Base-by-base conservation (phyloP, 2,797 vertebrate genomes). In the Mus spretus region DNA sequence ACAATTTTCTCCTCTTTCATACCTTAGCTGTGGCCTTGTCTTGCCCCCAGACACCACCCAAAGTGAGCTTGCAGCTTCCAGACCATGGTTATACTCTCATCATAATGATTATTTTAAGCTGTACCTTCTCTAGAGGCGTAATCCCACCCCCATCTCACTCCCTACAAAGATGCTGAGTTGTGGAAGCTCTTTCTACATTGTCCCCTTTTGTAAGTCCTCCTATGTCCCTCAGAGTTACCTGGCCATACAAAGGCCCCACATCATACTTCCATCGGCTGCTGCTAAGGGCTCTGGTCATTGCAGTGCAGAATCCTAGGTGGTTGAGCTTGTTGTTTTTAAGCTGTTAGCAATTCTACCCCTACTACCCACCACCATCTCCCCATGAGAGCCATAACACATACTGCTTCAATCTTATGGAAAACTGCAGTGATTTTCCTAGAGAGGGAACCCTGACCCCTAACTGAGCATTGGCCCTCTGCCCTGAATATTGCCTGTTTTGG, bases 241-340 rank as follows among this genome's bases (percentile, higher is more conserved):
- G 28, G 50, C 31, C 44, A 72, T 19, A 31, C 40, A 19, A 40
- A 61, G 13, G 72, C 37, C 24, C 11, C 2, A 12, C n/a, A 24
- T 12, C 31, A 2, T 5, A 19, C 19, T 3, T 13, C 7, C 15
- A 19, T 10, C 26, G 7, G 44, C 12, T 15, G 65, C 20, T 0
- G 5, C 34, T 37, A 13, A 10, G 20, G 72, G 37, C 37, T 70
- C 50, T 65, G 82, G 31, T 83, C 26, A 50, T 10, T 20, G 24
- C 28, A 34, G 3, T 31, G 11, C 8, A 47, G 80, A 65, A 14
- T n/a, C 24, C 84, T 78, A 55, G 37, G 1, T 14, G 4, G 11
- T 28, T 4, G 17, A 63, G 19, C 34, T 10, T 22, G 24, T 7
- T 85, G 17, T 78, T 82, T 15, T 57, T 80, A 78, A 12, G 26